A percentile compares a stretch with the other conserved stretches of the same genome.
These are phyloP conservation scores for Caenorhabditis imperialis DNA, from an alignment of 2,888 invertebrate species.

Conservation along the genomic window DNA sequence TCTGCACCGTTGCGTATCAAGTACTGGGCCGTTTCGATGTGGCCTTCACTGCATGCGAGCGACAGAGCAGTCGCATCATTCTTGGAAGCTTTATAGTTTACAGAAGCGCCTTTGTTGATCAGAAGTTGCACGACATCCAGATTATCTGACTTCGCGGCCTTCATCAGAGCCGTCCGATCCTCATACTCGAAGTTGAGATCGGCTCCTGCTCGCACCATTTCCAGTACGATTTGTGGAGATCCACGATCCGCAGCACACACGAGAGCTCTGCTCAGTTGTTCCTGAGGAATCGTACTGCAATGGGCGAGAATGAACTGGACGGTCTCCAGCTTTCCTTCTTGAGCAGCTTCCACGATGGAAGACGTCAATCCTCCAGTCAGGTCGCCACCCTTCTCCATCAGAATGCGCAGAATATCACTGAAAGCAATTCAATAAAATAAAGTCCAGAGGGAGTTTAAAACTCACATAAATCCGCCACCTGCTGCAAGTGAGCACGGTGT, in stretches of 20 bases:
- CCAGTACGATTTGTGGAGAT: constrained; percentile 90
- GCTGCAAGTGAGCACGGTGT: constrained; percentile 94
- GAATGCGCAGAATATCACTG: constrained; percentile 90
- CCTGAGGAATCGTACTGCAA: constrained; percentile 22
- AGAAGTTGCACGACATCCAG: constrained; percentile 95
- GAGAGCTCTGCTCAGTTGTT: constrained; percentile 38
- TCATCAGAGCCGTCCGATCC: constrained; percentile 97
- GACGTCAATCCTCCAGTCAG: constrained; percentile 95
- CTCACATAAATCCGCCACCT: constrained; percentile 86
- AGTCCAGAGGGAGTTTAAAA: background rate
- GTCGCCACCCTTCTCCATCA: constrained; percentile 94
- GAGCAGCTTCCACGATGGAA: constrained; percentile 97
- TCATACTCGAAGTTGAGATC: constrained; percentile 97
- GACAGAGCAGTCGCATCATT: constrained; percentile 96
- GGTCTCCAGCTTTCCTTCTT: constrained; percentile 95
- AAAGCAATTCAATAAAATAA: constrained; percentile 18
- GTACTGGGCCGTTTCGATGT: constrained; percentile 92
- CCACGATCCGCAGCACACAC: constrained; percentile 30
- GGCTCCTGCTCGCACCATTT: constrained; percentile 86
- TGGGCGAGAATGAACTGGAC: constrained; percentile 81
- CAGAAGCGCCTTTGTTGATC: constrained; percentile 87
- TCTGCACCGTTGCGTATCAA: constrained; percentile 92
- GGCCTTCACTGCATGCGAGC: constrained; percentile 93
- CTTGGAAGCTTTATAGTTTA: constrained; percentile 81
- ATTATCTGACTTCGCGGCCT: constrained; percentile 96